phyloP scores from a whole-genome alignment of 2,797 vertebrate genomes.

The Ceyx erithaca region DNA sequence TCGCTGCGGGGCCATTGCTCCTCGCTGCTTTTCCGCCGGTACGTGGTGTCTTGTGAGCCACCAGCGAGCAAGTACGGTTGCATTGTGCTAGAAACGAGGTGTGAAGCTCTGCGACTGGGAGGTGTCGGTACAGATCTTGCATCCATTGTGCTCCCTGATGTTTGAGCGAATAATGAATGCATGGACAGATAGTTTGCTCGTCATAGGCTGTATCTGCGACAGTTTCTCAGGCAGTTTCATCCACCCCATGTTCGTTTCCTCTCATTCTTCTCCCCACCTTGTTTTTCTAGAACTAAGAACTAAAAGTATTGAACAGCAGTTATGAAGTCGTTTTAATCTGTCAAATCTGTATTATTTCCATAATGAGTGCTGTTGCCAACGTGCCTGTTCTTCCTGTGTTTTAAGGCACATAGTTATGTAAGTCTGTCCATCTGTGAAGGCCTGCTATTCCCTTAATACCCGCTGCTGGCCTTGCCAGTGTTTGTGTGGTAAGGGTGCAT shows the following conservation, averaged over 20 bases:
- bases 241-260: accelerated
- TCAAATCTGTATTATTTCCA: not conserved
- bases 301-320: not conserved
- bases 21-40: not conserved
- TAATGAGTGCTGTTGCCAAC: not conserved
- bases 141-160: not conserved
- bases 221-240: not conserved
- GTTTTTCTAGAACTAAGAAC: not conserved
- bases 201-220: accelerated
- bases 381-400: not conserved
- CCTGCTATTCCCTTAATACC: not conserved
- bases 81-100: not conserved
- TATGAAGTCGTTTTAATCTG: not conserved
- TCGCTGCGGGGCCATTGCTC: not conserved
- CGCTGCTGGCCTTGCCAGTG: not conserved
- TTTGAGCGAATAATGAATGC: not conserved
- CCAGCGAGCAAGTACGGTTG: not conserved
- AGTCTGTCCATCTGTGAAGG: not conserved
- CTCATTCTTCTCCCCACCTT: not conserved
- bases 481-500: not conserved
- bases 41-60: not conserved
- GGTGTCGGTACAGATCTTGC: not conserved
- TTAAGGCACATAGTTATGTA: not conserved
- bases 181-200: not conserved
- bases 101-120: not conserved